phyloP scores from a whole-genome alignment of 2,797 vertebrate genomes.

The Ctenopoma kingsleyae region DNA sequence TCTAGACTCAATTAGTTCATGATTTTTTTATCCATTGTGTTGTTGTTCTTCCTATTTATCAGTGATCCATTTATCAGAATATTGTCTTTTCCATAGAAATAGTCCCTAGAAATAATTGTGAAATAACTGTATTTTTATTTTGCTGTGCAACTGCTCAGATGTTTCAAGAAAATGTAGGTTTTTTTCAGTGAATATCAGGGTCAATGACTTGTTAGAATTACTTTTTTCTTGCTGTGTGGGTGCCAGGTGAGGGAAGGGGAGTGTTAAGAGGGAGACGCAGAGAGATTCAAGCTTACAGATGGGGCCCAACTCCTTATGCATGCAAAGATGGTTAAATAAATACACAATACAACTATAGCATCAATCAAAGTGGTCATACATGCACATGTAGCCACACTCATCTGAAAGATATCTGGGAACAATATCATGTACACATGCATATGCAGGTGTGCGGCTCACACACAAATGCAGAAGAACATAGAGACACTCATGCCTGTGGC shows the following conservation, averaged over 20 bases:
- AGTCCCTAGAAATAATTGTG: not conserved
- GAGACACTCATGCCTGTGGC: constrained; percentile 59
- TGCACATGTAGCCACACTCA: constrained; percentile 22
- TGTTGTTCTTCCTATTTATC: not conserved
- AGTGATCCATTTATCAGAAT: too few species aligned
- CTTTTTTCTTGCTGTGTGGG: constrained; percentile 32
- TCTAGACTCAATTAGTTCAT: not conserved
- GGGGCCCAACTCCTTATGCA: constrained; percentile 51
- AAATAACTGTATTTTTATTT: constrained; percentile 5
- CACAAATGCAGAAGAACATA: constrained; percentile 40
- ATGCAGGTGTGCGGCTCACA: constrained; percentile 53
- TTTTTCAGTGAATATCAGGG: not conserved
- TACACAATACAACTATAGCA: constrained; percentile 19
- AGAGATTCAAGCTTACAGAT: constrained; percentile 64
- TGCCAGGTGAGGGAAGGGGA: constrained; percentile 47
- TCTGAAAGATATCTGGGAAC: constrained; percentile 56
- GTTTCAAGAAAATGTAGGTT: not conserved
- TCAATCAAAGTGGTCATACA: constrained; percentile 40
- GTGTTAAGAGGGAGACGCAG: constrained; percentile 37
- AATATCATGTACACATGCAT: constrained; percentile 53
- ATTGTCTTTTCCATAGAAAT: too few species aligned
- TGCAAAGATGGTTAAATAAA: constrained; percentile 30
- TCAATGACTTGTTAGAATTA: constrained; percentile 10
- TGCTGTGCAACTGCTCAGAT: not conserved
- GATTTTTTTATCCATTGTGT: not conserved